Base-by-base conservation (phyloP, 2,888 invertebrate genomes). In the Amphipyra berbera region DNA sequence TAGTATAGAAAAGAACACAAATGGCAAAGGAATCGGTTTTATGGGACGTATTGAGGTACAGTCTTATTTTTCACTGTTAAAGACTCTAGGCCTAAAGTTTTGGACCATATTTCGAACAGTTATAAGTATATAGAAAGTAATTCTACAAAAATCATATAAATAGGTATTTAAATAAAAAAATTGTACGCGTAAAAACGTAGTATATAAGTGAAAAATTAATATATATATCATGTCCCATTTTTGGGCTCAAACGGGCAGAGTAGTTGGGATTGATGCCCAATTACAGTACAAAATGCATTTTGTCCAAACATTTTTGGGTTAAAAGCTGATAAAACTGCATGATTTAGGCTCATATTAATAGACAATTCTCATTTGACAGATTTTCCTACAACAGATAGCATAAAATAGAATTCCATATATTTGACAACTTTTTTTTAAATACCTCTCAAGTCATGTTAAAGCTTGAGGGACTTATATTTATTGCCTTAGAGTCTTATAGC, bases 11-110 rank as follows among this genome's bases (percentile, higher is more conserved):
- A 40, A 6, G 6, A 8, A 6, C 10, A 2, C 27, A 9, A 49
- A 46, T 10, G 8, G 2, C 33, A 0, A 12, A 14, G 6, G 6
- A 47, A 33, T 21, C 0, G 2, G 2, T 35, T 33, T 9, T 2
- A 1, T 0, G 13, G 7, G 2, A 13, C 0, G 40, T n/a, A 2
- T 15, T 38, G 6, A 30, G 35, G 9, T 38, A 21, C 0, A n/a
- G 13, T 40, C 41, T 0, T 21, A 10, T 21, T 37, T 55, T 27
- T 61, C 6, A 2, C 4, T 8, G 0, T 0, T 27, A 37, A 42
- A n/a, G 6, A 46, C 6, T 58, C 50, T 74, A 74, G 76, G 74
- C 76, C 74, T 76, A 74, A 72, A 74, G 6, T 41, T 58, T 13
- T 14, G 35, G 33, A 46, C 38, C 10, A 44, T 50, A 52, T 44